phyloP scores from a whole-genome alignment of 2,797 vertebrate genomes.

The Bovichtus variegatus region DNA sequence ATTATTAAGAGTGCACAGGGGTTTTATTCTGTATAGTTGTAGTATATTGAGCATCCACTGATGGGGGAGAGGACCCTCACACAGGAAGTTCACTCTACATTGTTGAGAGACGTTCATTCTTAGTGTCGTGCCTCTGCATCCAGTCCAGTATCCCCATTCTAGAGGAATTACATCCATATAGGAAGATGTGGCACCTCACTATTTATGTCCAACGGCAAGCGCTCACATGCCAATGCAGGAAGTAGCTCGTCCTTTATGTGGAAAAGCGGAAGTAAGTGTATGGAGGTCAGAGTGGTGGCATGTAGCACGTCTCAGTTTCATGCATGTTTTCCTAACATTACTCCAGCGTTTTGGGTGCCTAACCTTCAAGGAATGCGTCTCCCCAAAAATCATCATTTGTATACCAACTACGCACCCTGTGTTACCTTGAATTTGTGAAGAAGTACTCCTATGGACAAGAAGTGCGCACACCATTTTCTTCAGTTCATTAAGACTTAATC shows the following conservation, averaged over 20 bases:
- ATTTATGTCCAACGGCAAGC: background rate
- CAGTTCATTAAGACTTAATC: no score
- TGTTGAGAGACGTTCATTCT: constrained; percentile 8
- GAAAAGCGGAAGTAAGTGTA: background rate
- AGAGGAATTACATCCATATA: background rate
- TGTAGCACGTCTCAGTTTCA: background rate
- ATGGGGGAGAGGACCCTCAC: constrained; percentile 18
- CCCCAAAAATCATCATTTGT: no score
- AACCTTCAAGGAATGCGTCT: no score
- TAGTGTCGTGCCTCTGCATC: background rate
- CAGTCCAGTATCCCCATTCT: no score
- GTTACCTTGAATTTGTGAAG: no score
- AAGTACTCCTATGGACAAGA: no score
- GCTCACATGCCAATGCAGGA: background rate
- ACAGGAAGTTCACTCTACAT: constrained; percentile 35
- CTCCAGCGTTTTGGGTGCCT: background rate
- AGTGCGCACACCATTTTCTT: no score
- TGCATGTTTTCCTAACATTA: background rate
- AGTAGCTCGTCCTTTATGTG: background rate
- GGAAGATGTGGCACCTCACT: background rate
- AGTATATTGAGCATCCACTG: background rate
- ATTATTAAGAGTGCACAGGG: background rate
- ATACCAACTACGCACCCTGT: no score
- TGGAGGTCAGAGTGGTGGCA: background rate
- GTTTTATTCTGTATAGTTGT: background rate